These are phyloP conservation scores for Dolomedes plantarius DNA, from an alignment of 2,888 invertebrate genomes.

Conservation along the genomic window DNA sequence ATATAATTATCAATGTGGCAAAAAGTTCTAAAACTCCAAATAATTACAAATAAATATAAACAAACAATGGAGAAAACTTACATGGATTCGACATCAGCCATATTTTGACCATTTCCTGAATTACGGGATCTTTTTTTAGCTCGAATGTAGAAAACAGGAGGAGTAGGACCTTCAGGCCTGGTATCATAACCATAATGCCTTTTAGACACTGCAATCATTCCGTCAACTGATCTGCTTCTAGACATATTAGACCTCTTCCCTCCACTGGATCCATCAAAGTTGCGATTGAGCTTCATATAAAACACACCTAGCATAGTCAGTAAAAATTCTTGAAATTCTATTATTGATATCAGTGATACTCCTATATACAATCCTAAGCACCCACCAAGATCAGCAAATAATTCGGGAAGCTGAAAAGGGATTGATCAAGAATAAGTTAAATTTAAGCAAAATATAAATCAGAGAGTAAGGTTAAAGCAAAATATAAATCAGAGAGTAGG, in stretches of 20 bases:
- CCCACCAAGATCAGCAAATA: slow-evolving; percentile 67
- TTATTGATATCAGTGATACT: slow-evolving; percentile 55
- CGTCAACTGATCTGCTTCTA: slow-evolving; percentile 29
- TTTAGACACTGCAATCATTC: slow-evolving; percentile 18
- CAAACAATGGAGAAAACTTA: too few species aligned
- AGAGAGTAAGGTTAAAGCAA: too few species aligned
- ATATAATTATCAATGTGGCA: too few species aligned
- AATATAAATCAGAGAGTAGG: too few species aligned
- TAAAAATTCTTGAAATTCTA: slow-evolving; percentile 58
- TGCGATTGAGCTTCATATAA: slow-evolving; percentile 30
- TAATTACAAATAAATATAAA: too few species aligned
- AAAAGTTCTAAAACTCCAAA: too few species aligned
- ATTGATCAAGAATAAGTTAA: too few species aligned
- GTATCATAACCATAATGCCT: slow-evolving; percentile 10
- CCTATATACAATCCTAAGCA: slow-evolving; percentile 66
- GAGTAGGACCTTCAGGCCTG: slow-evolving; percentile 46
- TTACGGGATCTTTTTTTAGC: not conserved
- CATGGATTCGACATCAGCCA: too few species aligned
- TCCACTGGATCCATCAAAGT: not conserved
- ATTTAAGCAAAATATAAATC: too few species aligned
- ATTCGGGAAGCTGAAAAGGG: slow-evolving; percentile 53
- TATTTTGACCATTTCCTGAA: too few species aligned
- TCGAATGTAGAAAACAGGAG: slow-evolving; percentile 23
- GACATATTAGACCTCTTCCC: not conserved
- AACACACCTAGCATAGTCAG: slow-evolving; percentile 37